Evolutionary conservation across 2,113 vertebrate genomes (phyloP), one percentile per base, ranked within the genome.

Genomic region (Brachirus orientalis): DNA sequence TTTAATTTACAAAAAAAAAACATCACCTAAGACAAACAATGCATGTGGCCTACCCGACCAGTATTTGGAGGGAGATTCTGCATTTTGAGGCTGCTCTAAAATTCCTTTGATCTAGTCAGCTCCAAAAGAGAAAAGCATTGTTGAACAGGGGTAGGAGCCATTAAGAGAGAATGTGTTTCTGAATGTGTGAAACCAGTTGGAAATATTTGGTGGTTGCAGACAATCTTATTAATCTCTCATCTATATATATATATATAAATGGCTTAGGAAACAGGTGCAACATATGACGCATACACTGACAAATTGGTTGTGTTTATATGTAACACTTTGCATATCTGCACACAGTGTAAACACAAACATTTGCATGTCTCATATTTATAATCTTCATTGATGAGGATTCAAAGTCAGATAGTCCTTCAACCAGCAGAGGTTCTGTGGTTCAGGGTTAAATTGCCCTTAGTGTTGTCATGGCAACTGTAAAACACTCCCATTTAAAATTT

Each of bases 91-190:
- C 43, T 63, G 60, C 76, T 86, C 73, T 44, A 76, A 82, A 72
- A 87, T 89, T 82, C 85, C 62, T 89, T 89, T 88, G 82, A 90
- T 89, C 73, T 80, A 3, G 50, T 66, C 14, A 11, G 63, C n/a
- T n/a, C n/a, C n/a, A n/a, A n/a, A n/a, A n/a, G n/a, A n/a, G n/a
- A n/a, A n/a, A n/a, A n/a, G n/a, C 36, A 64, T 51, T 43, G 56
- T 57, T 51, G 60, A 68, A 52, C 1, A 7, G 19, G 33, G 36
- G 52, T 10, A 28, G 44, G 52, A 55, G 28, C 69, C 3, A 19
- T 58, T 41, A 14, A 50, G 56, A n/a, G 63, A 63, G 61, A 43
- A 52, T 37, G 56, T 47, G 45, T 37, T 61, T 57, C 10, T 51
- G 61, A 55, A 64, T 54, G 54, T 65, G 64, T 48, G 52, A 73